Evolutionary conservation across 2,113 vertebrate species (phyloP).

Genomic region (zebrafish (Danio rerio)): DNA sequence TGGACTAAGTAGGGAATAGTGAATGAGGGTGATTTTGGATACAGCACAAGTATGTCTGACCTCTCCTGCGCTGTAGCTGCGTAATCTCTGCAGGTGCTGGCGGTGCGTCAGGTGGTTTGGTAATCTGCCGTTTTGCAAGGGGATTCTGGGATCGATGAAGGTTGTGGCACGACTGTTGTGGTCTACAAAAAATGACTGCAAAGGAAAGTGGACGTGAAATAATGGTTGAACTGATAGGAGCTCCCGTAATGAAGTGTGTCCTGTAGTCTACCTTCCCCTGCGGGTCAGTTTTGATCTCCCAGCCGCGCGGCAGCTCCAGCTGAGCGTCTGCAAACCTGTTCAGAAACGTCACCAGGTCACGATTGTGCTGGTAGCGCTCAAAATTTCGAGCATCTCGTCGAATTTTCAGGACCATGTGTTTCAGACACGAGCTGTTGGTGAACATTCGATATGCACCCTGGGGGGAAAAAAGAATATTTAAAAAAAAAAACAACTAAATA

Average conservation of each 20-base stretch:
- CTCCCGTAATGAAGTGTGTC: not conserved
- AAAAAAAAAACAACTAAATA: no score
- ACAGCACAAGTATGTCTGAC: not conserved
- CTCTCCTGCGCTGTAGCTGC: slow-evolving; percentile 59
- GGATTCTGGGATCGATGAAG: slow-evolving; percentile 89
- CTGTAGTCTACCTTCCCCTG: slow-evolving; percentile 83
- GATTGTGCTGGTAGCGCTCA: slow-evolving; percentile 91
- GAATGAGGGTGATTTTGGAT: no score
- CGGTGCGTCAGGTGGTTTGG: slow-evolving; percentile 76
- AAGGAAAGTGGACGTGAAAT: not conserved
- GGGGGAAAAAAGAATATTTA: not conserved
- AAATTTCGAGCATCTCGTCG: slow-evolving; percentile 88
- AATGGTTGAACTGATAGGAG: not conserved
- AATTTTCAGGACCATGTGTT: slow-evolving; percentile 91
- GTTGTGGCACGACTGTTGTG: slow-evolving; percentile 89
- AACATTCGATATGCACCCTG: slow-evolving; percentile 90
- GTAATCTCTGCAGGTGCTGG: slow-evolving; percentile 55
- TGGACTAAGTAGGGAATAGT: no score
- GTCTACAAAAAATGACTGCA: slow-evolving; percentile 90
- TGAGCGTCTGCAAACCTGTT: slow-evolving; percentile 87
- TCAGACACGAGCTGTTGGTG: slow-evolving; percentile 89
- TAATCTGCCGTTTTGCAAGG: slow-evolving; percentile 86
- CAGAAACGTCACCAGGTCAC: slow-evolving; percentile 89
- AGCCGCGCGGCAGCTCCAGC: slow-evolving; percentile 86
- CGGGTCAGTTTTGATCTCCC: slow-evolving; percentile 90